Evolutionary conservation across 1,140 invertebrate genomes (phyloP).

Genomic region (Teleogryllus occipitalis): DNA sequence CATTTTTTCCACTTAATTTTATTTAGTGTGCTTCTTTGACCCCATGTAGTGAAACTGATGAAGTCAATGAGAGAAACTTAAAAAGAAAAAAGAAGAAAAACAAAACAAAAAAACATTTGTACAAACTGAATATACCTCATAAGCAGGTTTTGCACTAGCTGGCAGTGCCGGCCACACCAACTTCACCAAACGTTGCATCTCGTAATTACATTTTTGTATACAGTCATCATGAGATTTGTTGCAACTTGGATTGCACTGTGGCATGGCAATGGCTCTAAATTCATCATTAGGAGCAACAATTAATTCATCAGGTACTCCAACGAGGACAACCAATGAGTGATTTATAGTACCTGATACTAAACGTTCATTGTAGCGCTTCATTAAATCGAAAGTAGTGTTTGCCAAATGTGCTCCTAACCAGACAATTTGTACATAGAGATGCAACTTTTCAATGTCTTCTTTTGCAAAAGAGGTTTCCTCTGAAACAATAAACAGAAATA

Average conservation of each 20-base stretch:
- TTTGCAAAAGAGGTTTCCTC: slow-evolving; percentile 42
- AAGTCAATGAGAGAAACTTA: neutral
- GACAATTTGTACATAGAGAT: slow-evolving; percentile 48
- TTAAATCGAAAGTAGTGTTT: slow-evolving; percentile 38
- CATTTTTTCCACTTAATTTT: neutral
- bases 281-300: slow-evolving; percentile 42
- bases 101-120: neutral
- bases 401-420: slow-evolving; percentile 53
- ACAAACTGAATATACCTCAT: slow-evolving; percentile 31
- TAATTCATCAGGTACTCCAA: slow-evolving; percentile 57
- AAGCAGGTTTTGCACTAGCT: slow-evolving; percentile 41
- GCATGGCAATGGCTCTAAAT: slow-evolving; percentile 43
- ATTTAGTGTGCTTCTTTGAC: neutral
- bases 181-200: slow-evolving; percentile 56
- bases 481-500: slow-evolving; percentile 21
- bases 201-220: slow-evolving; percentile 37
- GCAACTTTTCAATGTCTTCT: slow-evolving; percentile 44
- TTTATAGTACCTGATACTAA: neutral
- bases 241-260: slow-evolving; percentile 39
- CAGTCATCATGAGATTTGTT: neutral
- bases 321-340: slow-evolving; percentile 51
- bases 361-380: slow-evolving; percentile 31
- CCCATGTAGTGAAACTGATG: neutral
- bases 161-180: slow-evolving; percentile 51
- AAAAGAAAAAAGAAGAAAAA: neutral